Evolutionary conservation across 2,888 invertebrate species (phyloP).

Genomic region (Clivina fossor): DNA sequence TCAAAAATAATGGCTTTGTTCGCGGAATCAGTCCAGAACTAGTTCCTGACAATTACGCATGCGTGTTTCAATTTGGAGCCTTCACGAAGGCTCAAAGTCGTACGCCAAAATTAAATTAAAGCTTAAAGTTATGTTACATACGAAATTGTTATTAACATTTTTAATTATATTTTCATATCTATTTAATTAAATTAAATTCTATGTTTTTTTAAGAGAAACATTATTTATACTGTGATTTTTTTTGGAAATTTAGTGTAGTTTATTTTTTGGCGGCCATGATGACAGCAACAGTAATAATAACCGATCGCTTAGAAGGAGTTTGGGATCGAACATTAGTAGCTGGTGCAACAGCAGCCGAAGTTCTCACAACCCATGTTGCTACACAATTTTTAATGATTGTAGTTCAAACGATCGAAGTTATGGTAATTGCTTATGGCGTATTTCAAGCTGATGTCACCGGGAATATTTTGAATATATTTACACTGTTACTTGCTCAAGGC

Average conservation of each 20-base stretch:
- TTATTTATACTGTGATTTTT: slow-evolving; percentile 8
- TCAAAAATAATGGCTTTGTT: no score
- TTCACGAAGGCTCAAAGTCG: no score
- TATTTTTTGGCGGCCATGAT: slow-evolving; percentile 84
- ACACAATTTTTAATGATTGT: slow-evolving; percentile 74
- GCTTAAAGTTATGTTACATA: background rate
- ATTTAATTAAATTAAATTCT: background rate
- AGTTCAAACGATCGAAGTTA: slow-evolving; percentile 65
- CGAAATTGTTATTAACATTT: background rate
- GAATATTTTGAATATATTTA: slow-evolving; percentile 61
- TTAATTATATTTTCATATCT: background rate
- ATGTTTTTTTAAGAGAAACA: background rate
- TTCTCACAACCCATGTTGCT: slow-evolving; percentile 77
- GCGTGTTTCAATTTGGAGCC: no score
- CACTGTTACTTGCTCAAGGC: slow-evolving; percentile 70
- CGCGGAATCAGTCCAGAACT: no score
- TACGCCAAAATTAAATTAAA: no score
- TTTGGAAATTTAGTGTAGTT: slow-evolving; percentile 64
- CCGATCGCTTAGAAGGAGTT: slow-evolving; percentile 79
- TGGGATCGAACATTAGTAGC: slow-evolving; percentile 87
- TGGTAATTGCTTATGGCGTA: slow-evolving; percentile 63
- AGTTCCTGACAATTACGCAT: no score
- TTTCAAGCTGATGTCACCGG: slow-evolving; percentile 67
- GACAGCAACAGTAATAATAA: slow-evolving; percentile 79
- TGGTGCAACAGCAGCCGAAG: slow-evolving; percentile 78